Conservation (phyloP, 2,888 invertebrate genomes). For the Drosophila suboccidentalis region DNA sequence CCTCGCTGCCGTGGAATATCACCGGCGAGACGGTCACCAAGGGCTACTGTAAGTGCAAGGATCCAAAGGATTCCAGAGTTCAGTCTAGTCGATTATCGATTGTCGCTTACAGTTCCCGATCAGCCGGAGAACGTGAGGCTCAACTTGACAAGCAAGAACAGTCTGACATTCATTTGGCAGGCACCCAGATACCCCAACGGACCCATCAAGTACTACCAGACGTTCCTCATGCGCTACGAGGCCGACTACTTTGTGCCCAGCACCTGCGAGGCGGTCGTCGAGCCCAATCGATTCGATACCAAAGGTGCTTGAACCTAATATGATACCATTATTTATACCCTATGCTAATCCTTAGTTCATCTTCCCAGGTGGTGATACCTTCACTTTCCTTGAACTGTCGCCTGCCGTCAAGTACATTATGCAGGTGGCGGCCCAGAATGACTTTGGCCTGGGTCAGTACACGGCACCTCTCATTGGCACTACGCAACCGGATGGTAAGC, state of each 20-base stretch:
- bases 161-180: conserved; percentile 76
- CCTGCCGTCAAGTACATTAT: conserved; percentile 82
- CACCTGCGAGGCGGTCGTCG: conserved; percentile 56
- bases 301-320: conserved; percentile 35
- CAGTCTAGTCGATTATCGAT: background rate
- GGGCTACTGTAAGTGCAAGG: conserved; percentile 73
- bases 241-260: conserved; percentile 81
- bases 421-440: conserved; percentile 84
- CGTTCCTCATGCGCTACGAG: conserved; percentile 79
- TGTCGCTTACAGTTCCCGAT: conserved; percentile 79
- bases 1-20: conserved; percentile 30
- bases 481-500: conserved; percentile 79
- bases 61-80: background rate
- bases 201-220: conserved; percentile 79
- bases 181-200: conserved; percentile 80
- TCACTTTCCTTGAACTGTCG: conserved; percentile 34
- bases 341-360: background rate
- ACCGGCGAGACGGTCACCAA: conserved; percentile 38
- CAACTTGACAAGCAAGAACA: conserved; percentile 41
- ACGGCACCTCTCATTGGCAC: conserved; percentile 72
- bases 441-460: conserved; percentile 82
- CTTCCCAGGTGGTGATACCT: conserved; percentile 36
- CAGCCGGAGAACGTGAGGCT: conserved; percentile 67
- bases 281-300: conserved; percentile 54
- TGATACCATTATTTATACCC: background rate